Base-by-base conservation (phyloP, 2,888 invertebrate genomes). In the Caenorhabditis angaria region DNA sequence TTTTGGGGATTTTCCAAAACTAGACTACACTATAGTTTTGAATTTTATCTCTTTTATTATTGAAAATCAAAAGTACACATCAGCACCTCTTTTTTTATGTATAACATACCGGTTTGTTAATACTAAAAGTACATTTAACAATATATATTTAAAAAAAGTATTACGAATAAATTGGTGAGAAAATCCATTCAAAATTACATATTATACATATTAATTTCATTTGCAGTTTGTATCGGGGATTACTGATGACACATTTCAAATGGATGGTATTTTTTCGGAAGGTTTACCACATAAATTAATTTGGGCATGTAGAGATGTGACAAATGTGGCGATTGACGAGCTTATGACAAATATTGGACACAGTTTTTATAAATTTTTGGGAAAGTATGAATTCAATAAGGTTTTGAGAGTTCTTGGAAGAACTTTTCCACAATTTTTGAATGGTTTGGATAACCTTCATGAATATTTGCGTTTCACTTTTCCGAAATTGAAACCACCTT, bases 401-500 rank as follows among this genome's bases (percentile, higher is more conserved):
- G 82, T 81, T 59, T 68, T 86, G n/a, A 75, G 83, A 27, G 85
- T 86, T 27, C 78, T 87, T 25, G 86, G 86, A 10, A 83, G 86
- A 12, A 83, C 82, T n/a, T 83, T 86, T 57, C 78, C 84, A 25
- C 82, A 86, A 67, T 86, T 86, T 67, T 76, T 86, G 48, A 86
- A 84, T 64, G 85, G 85, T 51, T 70, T 86, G 59, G 86, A 86
- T 74, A 86, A 85, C 69, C 76, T 85, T 57, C 84, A 84, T 72
- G 84, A 82, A 76, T 69, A 88, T 61, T 74, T 84, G 22, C 70
- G 81, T 27, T 84, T 84, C 73, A 82, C 80, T 35, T 84, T 82
- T 65, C 84, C 86, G 92, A 93, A 93, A 82, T 91, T 92, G 90
- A 90, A 93, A 77, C 96, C 97, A 0, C 97, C 97, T 0, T 95